Conservation (phyloP, 2,888 invertebrate genomes). For the Muscina levida region DNA sequence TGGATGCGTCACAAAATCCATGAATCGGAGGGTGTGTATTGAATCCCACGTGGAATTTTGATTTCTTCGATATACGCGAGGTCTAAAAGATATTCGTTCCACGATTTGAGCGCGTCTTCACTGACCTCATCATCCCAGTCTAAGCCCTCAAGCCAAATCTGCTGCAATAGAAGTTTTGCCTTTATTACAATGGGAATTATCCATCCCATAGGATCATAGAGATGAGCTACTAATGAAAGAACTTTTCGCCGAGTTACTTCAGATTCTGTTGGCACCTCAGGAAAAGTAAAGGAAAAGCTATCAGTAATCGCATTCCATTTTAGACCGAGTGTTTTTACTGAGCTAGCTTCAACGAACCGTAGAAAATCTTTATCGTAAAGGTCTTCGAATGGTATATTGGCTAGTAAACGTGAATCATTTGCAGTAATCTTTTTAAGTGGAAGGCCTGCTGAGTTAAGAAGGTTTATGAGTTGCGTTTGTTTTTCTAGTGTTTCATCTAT, state of each 20-base stretch:
- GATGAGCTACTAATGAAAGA: slow-evolving; percentile 12
- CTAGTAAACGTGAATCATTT: not conserved
- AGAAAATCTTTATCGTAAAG: slow-evolving; percentile 41
- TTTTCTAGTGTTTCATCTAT: not conserved
- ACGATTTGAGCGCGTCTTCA: not conserved
- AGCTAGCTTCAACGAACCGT: slow-evolving; percentile 8
- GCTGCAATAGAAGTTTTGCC: too few relatives aligned
- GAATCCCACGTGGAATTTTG: slow-evolving; percentile 4
- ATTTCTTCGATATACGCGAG: slow-evolving; percentile 6
- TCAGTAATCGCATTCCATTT: slow-evolving; percentile 38
- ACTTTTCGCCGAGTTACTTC: slow-evolving; percentile 6
- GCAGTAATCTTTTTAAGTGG: slow-evolving; percentile 25
- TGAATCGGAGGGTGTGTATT: not conserved
- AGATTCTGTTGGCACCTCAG: not conserved
- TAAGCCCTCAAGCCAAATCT: too few relatives aligned
- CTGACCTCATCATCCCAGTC: not conserved
- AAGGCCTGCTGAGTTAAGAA: slow-evolving; percentile 17
- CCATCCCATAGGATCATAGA: slow-evolving; percentile 46
- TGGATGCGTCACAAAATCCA: slow-evolving; percentile 12
- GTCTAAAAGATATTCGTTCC: too few relatives aligned
- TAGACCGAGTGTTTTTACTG: too few relatives aligned
- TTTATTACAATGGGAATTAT: slow-evolving; percentile 37
- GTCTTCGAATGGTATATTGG: slow-evolving; percentile 29
- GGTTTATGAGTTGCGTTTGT: not conserved
- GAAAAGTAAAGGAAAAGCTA: not conserved